A percentile compares a stretch with the other conserved stretches of the same genome.
These are phyloP conservation scores for Neodiprion fabricii DNA, from an alignment of 1,140 invertebrate genomes.

Conservation along the genomic window DNA sequence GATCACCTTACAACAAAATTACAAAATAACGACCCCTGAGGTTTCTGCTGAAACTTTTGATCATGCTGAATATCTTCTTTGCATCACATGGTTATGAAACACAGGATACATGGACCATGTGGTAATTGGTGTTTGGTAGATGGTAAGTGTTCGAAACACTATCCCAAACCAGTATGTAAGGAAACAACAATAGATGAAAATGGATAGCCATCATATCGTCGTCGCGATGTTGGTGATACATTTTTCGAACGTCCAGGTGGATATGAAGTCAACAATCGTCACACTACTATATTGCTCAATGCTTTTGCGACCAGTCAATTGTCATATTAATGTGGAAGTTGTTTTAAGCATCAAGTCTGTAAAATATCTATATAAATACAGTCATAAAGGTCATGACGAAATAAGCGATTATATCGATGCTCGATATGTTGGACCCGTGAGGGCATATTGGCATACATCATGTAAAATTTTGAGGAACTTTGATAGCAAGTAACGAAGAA, in stretches of 20 bases:
- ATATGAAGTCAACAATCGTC: conserved; percentile 21
- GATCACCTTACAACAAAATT: conserved; percentile 36
- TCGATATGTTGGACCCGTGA: conserved; percentile 21
- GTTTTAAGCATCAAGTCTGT: conserved; percentile 21
- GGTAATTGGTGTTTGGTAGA: conserved; percentile 33
- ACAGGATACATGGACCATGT: conserved; percentile 50
- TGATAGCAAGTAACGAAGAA: conserved; percentile 10
- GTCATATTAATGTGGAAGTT: conserved; percentile 26
- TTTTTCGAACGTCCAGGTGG: neutral
- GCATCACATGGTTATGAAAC: conserved; percentile 36
- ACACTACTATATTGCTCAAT: conserved; percentile 23
- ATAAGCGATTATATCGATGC: conserved; percentile 26
- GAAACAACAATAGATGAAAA: conserved; percentile 46
- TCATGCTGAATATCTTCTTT: conserved; percentile 29
- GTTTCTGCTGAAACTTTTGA: conserved; percentile 59
- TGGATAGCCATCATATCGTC: conserved; percentile 56
- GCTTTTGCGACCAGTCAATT: conserved; percentile 17
- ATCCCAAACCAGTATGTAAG: conserved; percentile 30
- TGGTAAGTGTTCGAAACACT: conserved; percentile 35
- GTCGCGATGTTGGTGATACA: conserved; percentile 37
- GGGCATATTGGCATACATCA: conserved; percentile 1
- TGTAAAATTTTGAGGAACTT: neutral
- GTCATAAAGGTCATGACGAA: conserved; percentile 30
- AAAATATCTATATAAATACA: conserved; percentile 30
- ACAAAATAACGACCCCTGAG: conserved; percentile 45